Evolutionary conservation across 1,140 invertebrate species (phyloP), one percentile per base, ranked within the genome.

Genomic region (Panagrolaimus sp.): DNA sequence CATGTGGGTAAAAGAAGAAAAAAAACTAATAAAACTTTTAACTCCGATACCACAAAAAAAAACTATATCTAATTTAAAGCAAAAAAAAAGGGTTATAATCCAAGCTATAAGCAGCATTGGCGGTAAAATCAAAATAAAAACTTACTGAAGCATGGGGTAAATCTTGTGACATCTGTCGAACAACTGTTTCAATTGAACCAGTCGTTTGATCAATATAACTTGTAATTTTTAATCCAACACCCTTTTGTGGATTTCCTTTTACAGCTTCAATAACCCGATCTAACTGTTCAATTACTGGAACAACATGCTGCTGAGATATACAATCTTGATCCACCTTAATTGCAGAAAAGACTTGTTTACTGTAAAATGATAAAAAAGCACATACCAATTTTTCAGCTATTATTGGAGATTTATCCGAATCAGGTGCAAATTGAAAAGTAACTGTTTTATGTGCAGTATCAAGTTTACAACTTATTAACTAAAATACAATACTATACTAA

Each of bases 381-480:
- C 31, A 38, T 25, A 76, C 76, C 14, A 79, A 47, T 69, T 79
- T 79, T 25, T 66, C 68, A 7, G 77, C 75, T 47, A 79, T 79
- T 1, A 73, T 67, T 11, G 65, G 44, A 9, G 78, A 69, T 57
- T 68, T 71, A 67, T 79, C 77, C 8, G 77, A 80, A 31, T 75
- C 77, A 2, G 77, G 77, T 0, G 77, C 78, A 65, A 79, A 79
- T 62, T 79, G 78, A 45, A 79, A 79, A 4, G 77, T 79, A 11
- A 79, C 77, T 0, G 77, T 78, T 66, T 79, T 79, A 64, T 80
- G 78, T 11, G 77, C 78, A 27, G 77, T 79, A 47, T 79, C 77
- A 69, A 79, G 69, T 47, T 73, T 78, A 66, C 77, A 79, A 25
- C 78, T 80, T 14, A 79, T 78, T 5, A 79, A 51, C 68, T 80